A percentile compares a stretch with the other conserved stretches of the same genome.
phyloP scores from a whole-genome alignment of 2,888 invertebrate species.

The Pachliopta kotzebuea region DNA sequence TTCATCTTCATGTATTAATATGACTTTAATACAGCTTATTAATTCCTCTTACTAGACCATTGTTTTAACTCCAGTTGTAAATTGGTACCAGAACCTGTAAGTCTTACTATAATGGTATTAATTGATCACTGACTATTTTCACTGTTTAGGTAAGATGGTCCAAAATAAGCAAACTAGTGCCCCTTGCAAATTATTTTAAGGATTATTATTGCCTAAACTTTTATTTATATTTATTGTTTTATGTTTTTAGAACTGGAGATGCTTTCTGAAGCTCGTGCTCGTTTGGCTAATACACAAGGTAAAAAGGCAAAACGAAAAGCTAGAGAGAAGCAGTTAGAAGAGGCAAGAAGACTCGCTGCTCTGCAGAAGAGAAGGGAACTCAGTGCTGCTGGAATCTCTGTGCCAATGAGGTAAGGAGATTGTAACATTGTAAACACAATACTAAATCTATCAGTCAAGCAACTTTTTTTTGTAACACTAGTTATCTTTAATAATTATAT shows the following conservation, averaged over 20 bases:
- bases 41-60: not conserved
- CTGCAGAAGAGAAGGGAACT: conserved; percentile 98
- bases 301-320: conserved; percentile 96
- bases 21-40: no score
- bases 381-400: conserved; percentile 95
- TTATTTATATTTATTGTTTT: no score
- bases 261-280: conserved; percentile 98
- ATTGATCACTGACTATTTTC: no score
- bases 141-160: no score
- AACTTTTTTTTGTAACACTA: not conserved
- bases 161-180: no score
- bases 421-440: not conserved
- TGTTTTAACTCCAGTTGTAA: not conserved
- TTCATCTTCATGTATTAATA: no score
- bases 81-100: not conserved
- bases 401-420: conserved; percentile 64
- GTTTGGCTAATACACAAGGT: conserved; percentile 99
- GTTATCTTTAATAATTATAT: not conserved
- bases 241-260: conserved; percentile 95
- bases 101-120: no score
- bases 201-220: no score
- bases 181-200: no score
- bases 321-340: conserved; percentile 98
- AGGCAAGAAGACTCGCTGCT: conserved; percentile 97
- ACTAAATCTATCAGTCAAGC: not conserved